phyloP scores from a whole-genome alignment of 35 echinoderm and acorn worm species.

The Lytechinus variegatus region DNA sequence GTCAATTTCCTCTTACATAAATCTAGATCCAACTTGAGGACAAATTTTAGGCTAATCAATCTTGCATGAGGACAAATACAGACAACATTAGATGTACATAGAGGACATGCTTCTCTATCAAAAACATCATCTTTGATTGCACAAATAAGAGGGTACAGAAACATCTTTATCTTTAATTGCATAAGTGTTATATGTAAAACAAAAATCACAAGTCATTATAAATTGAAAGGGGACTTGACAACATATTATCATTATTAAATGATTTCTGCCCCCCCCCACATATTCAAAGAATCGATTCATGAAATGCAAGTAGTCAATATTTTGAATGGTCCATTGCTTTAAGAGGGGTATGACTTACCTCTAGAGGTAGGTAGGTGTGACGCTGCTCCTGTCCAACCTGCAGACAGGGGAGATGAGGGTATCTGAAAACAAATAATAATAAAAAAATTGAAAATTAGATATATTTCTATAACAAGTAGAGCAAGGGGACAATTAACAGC shows the following conservation, averaged over 20 bases:
- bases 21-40: not conserved
- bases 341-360: constrained; percentile 51
- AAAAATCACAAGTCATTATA: not conserved
- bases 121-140: not conserved
- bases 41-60: no score
- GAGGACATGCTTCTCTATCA: not conserved
- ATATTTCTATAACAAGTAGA: not conserved
- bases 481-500: no score
- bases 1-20: not conserved
- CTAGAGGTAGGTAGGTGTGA: constrained; percentile 97
- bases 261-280: no score
- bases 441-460: not conserved
- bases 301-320: no score
- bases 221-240: not conserved
- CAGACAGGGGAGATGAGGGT: constrained; percentile 91
- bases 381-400: constrained; percentile 98
- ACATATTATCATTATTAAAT: no score
- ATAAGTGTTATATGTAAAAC: not conserved
- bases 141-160: not conserved
- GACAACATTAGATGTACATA: not conserved
- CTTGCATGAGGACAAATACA: no score
- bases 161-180: not conserved
- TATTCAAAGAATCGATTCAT: no score
- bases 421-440: constrained; percentile 56
- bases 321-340: not conserved